Conservation (phyloP, 2,888 invertebrate genomes). For the Macrophya alboannulata region DNA sequence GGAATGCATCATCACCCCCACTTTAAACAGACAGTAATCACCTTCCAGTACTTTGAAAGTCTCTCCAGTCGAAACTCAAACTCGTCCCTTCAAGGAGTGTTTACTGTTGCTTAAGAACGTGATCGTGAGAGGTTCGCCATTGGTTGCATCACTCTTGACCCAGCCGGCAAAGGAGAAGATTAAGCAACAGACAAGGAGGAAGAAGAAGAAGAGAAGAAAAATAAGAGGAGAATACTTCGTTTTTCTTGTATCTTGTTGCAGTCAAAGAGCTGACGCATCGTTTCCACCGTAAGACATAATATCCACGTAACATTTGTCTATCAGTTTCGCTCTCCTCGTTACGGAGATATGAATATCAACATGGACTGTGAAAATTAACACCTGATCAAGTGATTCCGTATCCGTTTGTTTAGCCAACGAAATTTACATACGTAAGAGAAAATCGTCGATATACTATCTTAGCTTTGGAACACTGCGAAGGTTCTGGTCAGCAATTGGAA, state of each 20-base stretch:
- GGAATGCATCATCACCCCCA: conserved; percentile 9
- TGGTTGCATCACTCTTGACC: not conserved
- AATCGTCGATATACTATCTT: not conserved
- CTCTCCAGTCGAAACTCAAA: not conserved
- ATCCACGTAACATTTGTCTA: not conserved
- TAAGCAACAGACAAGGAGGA: not conserved
- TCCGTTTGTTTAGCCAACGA: not conserved
- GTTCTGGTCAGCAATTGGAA: not conserved
- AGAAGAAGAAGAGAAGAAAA: not conserved
- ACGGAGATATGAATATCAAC: not conserved
- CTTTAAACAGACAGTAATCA: not conserved
- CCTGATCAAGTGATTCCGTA: not conserved
- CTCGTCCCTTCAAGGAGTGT: conserved; percentile 8
- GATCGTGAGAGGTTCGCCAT: conserved; percentile 1
- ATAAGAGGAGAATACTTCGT: not conserved
- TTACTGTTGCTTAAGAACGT: not conserved
- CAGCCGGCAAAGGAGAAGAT: conserved; percentile 1
- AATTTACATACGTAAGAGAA: not conserved
- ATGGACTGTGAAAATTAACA: not conserved
- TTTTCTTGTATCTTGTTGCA: not conserved
- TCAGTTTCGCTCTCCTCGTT: not conserved
- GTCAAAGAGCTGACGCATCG: not conserved
- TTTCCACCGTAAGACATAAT: not conserved
- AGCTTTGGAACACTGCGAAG: not conserved
- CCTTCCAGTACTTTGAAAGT: not conserved